Evolutionary conservation across 2,888 invertebrate species (phyloP).

Genomic region (Germaria angustata): DNA sequence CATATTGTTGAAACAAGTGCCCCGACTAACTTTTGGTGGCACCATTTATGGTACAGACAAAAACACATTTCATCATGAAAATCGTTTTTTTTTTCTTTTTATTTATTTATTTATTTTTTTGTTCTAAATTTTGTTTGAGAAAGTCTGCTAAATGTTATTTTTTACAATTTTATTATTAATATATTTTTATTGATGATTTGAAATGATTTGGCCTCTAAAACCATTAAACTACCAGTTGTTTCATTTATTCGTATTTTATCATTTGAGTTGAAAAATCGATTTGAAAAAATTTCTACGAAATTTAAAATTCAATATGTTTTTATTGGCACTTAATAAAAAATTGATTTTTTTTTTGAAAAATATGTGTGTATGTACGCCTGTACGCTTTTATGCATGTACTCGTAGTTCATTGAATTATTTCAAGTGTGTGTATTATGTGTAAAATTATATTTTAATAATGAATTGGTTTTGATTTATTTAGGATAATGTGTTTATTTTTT

Average conservation of each 20-base stretch:
- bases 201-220: neutral
- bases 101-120: too few relatives aligned
- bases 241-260: too few relatives aligned
- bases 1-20: too few relatives aligned
- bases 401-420: neutral
- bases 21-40: too few relatives aligned
- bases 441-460: neutral
- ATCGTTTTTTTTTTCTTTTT: too few relatives aligned
- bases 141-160: neutral
- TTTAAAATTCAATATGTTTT: slow-evolving; percentile 2
- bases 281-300: neutral
- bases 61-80: too few relatives aligned
- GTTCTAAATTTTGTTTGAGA: neutral
- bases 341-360: too few relatives aligned
- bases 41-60: too few relatives aligned
- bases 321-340: slow-evolving; percentile 50
- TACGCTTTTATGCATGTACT: slow-evolving; percentile 8
- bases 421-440: neutral
- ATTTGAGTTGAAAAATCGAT: too few relatives aligned
- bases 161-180: slow-evolving; percentile 1
- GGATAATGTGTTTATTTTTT: slow-evolving; percentile 30
- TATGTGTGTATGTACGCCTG: too few relatives aligned
- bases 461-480: slow-evolving; percentile 40
- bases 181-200: slow-evolving; percentile 38
- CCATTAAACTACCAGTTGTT: neutral